Evolutionary conservation across 92 coral and sea anemone genomes (phyloP).

Genomic region (Anthopleura xanthogrammica): DNA sequence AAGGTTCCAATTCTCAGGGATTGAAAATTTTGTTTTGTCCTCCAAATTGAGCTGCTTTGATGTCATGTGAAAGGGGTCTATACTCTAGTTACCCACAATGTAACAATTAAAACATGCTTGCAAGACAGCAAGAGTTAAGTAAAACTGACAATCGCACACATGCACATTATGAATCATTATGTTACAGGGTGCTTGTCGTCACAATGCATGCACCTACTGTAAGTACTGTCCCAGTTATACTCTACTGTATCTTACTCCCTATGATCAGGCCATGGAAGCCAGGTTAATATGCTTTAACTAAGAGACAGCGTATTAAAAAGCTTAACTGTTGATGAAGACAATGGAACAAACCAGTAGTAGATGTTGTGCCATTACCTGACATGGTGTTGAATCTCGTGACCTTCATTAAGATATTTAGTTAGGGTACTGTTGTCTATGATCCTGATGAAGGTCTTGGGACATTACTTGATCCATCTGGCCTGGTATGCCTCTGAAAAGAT

Average conservation of each 20-base stretch:
- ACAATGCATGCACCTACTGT: too few relatives aligned
- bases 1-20: too few relatives aligned
- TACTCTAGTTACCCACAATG: too few relatives aligned
- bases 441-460: conserved; percentile 66
- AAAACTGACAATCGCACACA: too few relatives aligned
- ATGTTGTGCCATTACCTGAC: neutral
- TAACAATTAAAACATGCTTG: too few relatives aligned
- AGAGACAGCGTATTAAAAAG: neutral
- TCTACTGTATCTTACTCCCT: neutral
- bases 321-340: neutral
- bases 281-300: neutral
- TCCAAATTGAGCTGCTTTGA: too few relatives aligned
- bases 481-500: conserved; percentile 32
- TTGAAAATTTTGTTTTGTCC: too few relatives aligned
- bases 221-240: too few relatives aligned
- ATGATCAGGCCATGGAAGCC: neutral
- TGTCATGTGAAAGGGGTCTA: too few relatives aligned
- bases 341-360: neutral
- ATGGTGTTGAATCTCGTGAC: neutral
- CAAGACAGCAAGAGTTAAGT: too few relatives aligned
- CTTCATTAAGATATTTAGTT: neutral
- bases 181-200: too few relatives aligned
- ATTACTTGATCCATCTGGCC: conserved; percentile 32
- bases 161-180: too few relatives aligned
- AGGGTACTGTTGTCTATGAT: conserved; percentile 22